Conservation (phyloP, 2,888 invertebrate species). For the Lacanobia oleracea region DNA sequence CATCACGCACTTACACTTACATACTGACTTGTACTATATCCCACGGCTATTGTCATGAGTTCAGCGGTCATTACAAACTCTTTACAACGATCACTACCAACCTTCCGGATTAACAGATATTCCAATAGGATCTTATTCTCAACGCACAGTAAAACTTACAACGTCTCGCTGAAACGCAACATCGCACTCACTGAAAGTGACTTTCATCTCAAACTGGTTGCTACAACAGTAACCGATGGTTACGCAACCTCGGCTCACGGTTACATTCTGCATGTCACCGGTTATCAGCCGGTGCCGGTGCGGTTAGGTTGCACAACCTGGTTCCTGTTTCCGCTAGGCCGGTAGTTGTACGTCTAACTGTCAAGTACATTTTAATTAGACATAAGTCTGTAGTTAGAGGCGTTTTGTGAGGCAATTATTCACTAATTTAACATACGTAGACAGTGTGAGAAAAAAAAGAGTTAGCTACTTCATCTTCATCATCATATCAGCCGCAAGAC, state of each 20-base stretch:
- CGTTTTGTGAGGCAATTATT: constrained; percentile 6
- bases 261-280: constrained; percentile 42
- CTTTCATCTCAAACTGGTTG: constrained; percentile 49
- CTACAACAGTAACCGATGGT: constrained; percentile 15
- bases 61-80: no score
- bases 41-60: no score
- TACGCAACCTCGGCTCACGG: constrained; percentile 48
- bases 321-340: constrained; percentile 52
- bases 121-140: not conserved
- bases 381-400: constrained; percentile 5
- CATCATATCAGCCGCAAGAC: no score
- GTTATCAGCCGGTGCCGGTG: constrained; percentile 37
- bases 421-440: not conserved
- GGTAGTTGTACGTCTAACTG: constrained; percentile 7
- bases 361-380: constrained; percentile 24
- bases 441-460: not conserved
- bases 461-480: no score
- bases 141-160: not conserved
- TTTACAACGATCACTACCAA: not conserved
- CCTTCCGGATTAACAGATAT: not conserved
- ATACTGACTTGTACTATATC: no score
- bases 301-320: constrained; percentile 38
- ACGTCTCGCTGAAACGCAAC: not conserved
- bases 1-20: no score
- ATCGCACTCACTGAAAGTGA: constrained; percentile 34